A percentile compares a stretch with the other conserved stretches of the same genome.
These are phyloP conservation scores for Palloptera scutellata DNA, from an alignment of 2,888 invertebrate species.

Conservation along the genomic window DNA sequence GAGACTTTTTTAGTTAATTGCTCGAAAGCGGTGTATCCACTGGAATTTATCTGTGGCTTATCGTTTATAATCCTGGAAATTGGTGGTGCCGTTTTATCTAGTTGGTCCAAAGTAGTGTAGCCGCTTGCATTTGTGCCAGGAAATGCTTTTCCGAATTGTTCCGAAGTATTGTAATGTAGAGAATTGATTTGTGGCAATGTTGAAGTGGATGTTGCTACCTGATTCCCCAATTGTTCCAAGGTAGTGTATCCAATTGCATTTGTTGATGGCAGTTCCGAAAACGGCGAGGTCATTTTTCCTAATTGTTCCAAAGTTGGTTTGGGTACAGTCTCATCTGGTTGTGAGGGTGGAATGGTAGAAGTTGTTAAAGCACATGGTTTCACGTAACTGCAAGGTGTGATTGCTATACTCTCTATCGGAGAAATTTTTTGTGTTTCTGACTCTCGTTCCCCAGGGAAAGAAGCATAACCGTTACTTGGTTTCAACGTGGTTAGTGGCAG, in stretches of 20 bases:
- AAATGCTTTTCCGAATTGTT: conserved; percentile 10
- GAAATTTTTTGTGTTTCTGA: conserved; percentile 9
- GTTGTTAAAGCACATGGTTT: conserved; percentile 24
- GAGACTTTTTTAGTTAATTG: conserved; percentile 26
- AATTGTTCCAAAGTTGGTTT: conserved; percentile 32
- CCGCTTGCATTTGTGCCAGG: conserved; percentile 13
- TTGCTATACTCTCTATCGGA: conserved; percentile 1
- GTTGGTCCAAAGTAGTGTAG: conserved; percentile 36
- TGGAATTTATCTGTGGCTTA: conserved; percentile 12
- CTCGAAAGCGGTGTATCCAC: conserved; percentile 36
- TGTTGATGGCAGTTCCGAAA: background rate
- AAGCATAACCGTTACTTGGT: conserved; percentile 39
- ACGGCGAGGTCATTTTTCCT: conserved; percentile 11
- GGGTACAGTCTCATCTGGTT: background rate
- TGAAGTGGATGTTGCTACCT: conserved; percentile 18
- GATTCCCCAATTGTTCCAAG: conserved; percentile 30
- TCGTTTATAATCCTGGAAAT: no score
- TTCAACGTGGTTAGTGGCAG: conserved; percentile 43
- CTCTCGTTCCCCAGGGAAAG: conserved; percentile 32
- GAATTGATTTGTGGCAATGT: background rate
- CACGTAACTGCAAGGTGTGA: conserved; percentile 18
- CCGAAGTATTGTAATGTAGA: background rate
- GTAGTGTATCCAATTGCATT: conserved; percentile 35
- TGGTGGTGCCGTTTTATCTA: conserved; percentile 19
- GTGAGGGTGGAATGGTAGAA: background rate